phyloP scores from a whole-genome alignment of 1,140 invertebrate species.

The Ips typographus region DNA sequence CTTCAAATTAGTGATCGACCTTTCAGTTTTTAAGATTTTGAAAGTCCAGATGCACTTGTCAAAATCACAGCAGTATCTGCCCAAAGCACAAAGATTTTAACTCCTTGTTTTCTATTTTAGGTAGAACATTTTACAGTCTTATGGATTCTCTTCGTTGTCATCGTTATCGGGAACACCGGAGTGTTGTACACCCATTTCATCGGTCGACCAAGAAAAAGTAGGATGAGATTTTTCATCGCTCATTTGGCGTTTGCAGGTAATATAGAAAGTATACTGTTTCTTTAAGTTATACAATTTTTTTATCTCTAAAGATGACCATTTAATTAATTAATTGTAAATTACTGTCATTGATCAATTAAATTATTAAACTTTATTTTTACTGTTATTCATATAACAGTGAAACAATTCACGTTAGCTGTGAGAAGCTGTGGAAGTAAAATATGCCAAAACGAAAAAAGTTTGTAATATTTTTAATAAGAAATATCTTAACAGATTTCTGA shows the following conservation, averaged over 20 bases:
- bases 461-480: too few species aligned
- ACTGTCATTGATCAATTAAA: not conserved
- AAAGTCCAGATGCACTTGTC: not conserved
- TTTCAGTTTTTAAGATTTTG: not conserved
- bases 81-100: not conserved
- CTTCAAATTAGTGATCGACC: not conserved
- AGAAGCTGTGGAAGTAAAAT: too few species aligned
- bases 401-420: not conserved
- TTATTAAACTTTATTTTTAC: not conserved
- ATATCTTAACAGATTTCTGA: too few species aligned
- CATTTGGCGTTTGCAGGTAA: slow-evolving; percentile 90
- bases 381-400: too few species aligned
- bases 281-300: not conserved
- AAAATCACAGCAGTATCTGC: not conserved
- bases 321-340: not conserved
- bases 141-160: slow-evolving; percentile 83
- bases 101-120: slow-evolving; percentile 60
- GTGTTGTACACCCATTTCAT: slow-evolving; percentile 81
- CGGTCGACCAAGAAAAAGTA: slow-evolving; percentile 82
- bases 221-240: slow-evolving; percentile 97
- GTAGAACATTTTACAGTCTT: slow-evolving; percentile 85
- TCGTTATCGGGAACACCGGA: slow-evolving; percentile 84
- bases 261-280: slow-evolving; percentile 32
- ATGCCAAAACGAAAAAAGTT: too few species aligned
- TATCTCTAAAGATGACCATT: not conserved